Evolutionary conservation across 1,140 invertebrate species (phyloP).

Genomic region (Colletes gigas): DNA sequence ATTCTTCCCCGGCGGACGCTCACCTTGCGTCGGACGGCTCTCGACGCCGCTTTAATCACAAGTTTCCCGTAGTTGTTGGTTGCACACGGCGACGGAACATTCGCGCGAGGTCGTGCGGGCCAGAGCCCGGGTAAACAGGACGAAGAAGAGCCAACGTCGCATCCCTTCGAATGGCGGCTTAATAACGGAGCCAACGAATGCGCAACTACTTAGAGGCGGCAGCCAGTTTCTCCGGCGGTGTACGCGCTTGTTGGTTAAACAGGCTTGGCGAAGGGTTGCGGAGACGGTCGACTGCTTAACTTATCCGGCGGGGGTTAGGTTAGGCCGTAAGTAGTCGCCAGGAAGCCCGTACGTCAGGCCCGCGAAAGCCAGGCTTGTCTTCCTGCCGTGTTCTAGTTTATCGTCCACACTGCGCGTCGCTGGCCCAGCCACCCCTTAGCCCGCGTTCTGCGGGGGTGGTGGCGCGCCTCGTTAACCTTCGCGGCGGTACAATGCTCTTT

Average conservation of each 20-base stretch:
- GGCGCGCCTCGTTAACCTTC: neutral
- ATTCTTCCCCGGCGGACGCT: neutral
- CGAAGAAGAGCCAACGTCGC: neutral
- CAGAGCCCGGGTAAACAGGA: neutral
- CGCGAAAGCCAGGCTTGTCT: slow-evolving; percentile 63
- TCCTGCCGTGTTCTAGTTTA: slow-evolving; percentile 66
- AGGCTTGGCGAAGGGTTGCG: slow-evolving; percentile 30
- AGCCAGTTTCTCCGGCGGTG: slow-evolving; percentile 23
- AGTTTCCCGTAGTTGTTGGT: slow-evolving; percentile 54
- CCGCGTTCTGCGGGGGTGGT: neutral
- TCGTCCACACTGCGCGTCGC: slow-evolving; percentile 36
- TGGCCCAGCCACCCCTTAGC: slow-evolving; percentile 5
- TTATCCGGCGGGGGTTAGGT: slow-evolving; percentile 52
- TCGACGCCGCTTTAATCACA: slow-evolving; percentile 60
- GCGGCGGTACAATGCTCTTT: neutral
- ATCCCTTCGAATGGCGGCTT: slow-evolving; percentile 56
- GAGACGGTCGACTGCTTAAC: slow-evolving; percentile 50
- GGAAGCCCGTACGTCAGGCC: slow-evolving; percentile 66
- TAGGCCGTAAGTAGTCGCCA: slow-evolving; percentile 62
- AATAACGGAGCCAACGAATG: slow-evolving; percentile 63
- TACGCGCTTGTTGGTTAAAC: slow-evolving; percentile 35
- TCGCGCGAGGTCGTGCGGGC: neutral
- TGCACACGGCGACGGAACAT: slow-evolving; percentile 42
- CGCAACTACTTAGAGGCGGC: slow-evolving; percentile 55
- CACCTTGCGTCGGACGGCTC: slow-evolving; percentile 12